A percentile compares a stretch with the other conserved stretches of the same genome.
Evolutionary conservation across 2,888 invertebrate species (phyloP).

Genomic region (Drosophila phalerata): DNA sequence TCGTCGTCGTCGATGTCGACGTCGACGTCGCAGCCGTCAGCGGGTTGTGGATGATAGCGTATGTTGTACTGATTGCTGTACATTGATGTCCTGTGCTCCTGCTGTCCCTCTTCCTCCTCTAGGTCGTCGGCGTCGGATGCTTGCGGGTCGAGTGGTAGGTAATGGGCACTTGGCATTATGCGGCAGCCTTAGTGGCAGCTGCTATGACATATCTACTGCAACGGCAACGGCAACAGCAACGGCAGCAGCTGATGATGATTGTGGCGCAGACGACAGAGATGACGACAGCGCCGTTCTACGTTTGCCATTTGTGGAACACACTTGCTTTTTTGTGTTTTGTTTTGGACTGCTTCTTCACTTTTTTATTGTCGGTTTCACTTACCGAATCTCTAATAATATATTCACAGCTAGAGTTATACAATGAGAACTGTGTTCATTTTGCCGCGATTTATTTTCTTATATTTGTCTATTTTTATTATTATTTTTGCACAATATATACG

Average conservation of each 20-base stretch:
- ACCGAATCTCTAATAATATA: neutral
- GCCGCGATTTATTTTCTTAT: neutral
- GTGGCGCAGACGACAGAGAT: slow-evolving; percentile 30
- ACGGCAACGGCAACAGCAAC: slow-evolving; percentile 20
- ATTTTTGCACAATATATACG: slow-evolving; percentile 22
- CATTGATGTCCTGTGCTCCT: slow-evolving; percentile 8
- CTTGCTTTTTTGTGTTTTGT: slow-evolving; percentile 14
- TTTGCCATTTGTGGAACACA: slow-evolving; percentile 56
- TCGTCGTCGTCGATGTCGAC: neutral
- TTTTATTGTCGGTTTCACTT: neutral
- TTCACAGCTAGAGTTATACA: slow-evolving; percentile 9
- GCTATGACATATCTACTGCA: slow-evolving; percentile 14
- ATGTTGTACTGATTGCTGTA: slow-evolving; percentile 17
- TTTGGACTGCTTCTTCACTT: slow-evolving; percentile 11
- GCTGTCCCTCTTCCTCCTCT: slow-evolving; percentile 18
- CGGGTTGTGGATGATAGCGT: slow-evolving; percentile 40
- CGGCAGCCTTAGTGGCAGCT: slow-evolving; percentile 32
- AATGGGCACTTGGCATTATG: slow-evolving; percentile 73
- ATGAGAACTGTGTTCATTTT: slow-evolving; percentile 8
- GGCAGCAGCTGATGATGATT: slow-evolving; percentile 19
- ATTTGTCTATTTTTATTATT: neutral
- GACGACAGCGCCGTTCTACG: slow-evolving; percentile 42
- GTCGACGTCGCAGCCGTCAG: neutral
- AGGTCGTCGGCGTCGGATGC: slow-evolving; percentile 40
- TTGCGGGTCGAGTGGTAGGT: slow-evolving; percentile 63